Conservation (phyloP, 2,113 vertebrate genomes). For the Dendropsophus ebraccatus region DNA sequence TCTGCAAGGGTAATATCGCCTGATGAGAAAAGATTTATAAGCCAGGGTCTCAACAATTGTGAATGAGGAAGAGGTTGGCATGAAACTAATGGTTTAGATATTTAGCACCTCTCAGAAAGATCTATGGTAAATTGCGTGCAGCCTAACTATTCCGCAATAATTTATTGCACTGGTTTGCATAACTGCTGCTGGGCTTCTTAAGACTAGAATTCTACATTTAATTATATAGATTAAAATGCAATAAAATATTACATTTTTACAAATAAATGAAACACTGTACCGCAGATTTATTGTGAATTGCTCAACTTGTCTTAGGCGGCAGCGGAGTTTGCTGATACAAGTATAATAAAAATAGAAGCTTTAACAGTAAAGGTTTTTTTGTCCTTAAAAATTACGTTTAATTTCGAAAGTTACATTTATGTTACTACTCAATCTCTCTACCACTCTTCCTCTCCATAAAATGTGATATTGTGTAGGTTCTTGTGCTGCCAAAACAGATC, state of each 20-base stretch:
- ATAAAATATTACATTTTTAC: slow-evolving; percentile 49
- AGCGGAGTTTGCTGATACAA: not conserved
- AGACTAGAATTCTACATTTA: slow-evolving; percentile 27
- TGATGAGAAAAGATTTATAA: slow-evolving; percentile 71
- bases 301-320: not conserved
- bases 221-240: slow-evolving; percentile 65
- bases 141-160: slow-evolving; percentile 64
- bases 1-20: slow-evolving; percentile 68
- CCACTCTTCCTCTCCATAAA: too few relatives aligned
- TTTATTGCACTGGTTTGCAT: slow-evolving; percentile 61
- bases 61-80: slow-evolving; percentile 66
- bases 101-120: slow-evolving; percentile 67
- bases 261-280: not conserved
- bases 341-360: not conserved
- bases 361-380: not conserved
- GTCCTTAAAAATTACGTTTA: not conserved
- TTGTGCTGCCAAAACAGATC: too few relatives aligned
- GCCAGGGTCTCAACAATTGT: slow-evolving; percentile 67
- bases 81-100: slow-evolving; percentile 68
- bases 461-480: too few relatives aligned
- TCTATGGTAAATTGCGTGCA: slow-evolving; percentile 62
- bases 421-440: too few relatives aligned
- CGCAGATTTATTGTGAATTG: not conserved
- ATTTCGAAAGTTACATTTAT: too few relatives aligned
- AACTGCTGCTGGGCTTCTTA: slow-evolving; percentile 51